Evolutionary conservation across 2,113 vertebrate species (phyloP).

Genomic region (Ciconia maguari): DNA sequence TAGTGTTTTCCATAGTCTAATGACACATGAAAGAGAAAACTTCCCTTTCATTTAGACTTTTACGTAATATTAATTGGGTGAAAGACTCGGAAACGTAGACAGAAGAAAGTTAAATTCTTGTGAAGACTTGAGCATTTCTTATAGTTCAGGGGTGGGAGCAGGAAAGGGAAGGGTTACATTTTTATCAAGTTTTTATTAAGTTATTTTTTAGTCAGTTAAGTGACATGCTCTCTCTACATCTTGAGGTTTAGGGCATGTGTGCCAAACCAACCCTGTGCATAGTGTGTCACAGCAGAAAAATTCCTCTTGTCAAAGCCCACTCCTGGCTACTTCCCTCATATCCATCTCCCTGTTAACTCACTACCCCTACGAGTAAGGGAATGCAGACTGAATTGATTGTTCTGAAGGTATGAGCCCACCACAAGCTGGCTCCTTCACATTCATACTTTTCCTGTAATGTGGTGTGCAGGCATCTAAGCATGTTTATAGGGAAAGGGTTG

Average conservation of each 20-base stretch:
- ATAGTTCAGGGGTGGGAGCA: not conserved
- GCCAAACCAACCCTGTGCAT: not conserved
- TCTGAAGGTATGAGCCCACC: not conserved
- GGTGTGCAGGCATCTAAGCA: not conserved
- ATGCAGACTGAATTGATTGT: not conserved
- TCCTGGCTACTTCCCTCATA: not conserved
- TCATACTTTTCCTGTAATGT: not conserved
- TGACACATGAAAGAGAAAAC: not conserved
- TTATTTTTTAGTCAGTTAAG: not conserved
- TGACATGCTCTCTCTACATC: not conserved
- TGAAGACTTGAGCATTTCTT: not conserved
- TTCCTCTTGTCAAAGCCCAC: not conserved
- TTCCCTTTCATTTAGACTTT: not conserved
- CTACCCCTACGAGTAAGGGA: accelerated
- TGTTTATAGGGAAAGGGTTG: not conserved
- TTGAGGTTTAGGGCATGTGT: not conserved
- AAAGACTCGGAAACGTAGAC: not conserved
- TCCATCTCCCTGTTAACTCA: not conserved
- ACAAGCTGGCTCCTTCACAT: not conserved
- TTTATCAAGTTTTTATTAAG: not conserved
- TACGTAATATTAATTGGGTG: not conserved
- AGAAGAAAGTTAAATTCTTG: not conserved
- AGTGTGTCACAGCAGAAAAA: not conserved
- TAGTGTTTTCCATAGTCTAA: not conserved
- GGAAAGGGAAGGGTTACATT: not conserved